A percentile compares a stretch with the other conserved stretches of the same genome.
phyloP scores from a whole-genome alignment of 2,797 vertebrate species.

The Micropoecilia bifurca region DNA sequence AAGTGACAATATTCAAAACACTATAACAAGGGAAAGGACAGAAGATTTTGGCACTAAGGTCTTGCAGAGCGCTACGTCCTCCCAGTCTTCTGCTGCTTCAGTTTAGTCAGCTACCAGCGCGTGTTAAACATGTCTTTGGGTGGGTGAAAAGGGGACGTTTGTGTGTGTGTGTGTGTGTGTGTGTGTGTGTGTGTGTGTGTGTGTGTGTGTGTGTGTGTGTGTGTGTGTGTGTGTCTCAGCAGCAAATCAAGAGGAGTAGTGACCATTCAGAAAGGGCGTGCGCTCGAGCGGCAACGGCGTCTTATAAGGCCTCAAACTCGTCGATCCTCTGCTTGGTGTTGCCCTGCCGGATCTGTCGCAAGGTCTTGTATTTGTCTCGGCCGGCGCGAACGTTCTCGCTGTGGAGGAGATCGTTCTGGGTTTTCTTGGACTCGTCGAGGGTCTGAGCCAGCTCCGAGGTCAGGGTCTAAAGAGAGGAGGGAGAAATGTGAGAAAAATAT shows the following conservation, averaged over 20 bases:
- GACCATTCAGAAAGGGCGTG: conserved; percentile 77
- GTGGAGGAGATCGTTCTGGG: conserved; percentile 92
- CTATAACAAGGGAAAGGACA: conserved; percentile 35
- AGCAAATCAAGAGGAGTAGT: conserved; percentile 31
- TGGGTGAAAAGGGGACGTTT: not conserved
- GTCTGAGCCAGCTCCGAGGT: conserved; percentile 91
- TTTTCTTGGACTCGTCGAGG: conserved; percentile 91
- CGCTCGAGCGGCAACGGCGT: conserved; percentile 42
- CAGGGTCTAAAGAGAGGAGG: conserved; percentile 80
- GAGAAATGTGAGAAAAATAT: not conserved
- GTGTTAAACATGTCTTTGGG: conserved; percentile 20
- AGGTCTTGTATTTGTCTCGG: conserved; percentile 97
- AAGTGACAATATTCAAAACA: conserved; percentile 40
- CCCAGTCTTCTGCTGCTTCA: conserved; percentile 43
- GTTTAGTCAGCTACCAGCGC: conserved; percentile 31
- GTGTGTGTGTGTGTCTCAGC: conserved; percentile 19
- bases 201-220: too few species aligned
- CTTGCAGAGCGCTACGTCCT: conserved; percentile 45
- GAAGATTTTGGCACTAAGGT: conserved; percentile 76
- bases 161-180: not conserved
- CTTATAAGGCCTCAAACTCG: conserved; percentile 95
- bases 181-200: conserved; percentile 15
- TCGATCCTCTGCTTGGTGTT: conserved; percentile 99
- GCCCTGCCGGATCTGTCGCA: conserved; percentile 94
- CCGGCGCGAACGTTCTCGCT: conserved; percentile 89